phyloP scores from a whole-genome alignment of 2,797 vertebrate species.

The Leptodactylus fallax region DNA sequence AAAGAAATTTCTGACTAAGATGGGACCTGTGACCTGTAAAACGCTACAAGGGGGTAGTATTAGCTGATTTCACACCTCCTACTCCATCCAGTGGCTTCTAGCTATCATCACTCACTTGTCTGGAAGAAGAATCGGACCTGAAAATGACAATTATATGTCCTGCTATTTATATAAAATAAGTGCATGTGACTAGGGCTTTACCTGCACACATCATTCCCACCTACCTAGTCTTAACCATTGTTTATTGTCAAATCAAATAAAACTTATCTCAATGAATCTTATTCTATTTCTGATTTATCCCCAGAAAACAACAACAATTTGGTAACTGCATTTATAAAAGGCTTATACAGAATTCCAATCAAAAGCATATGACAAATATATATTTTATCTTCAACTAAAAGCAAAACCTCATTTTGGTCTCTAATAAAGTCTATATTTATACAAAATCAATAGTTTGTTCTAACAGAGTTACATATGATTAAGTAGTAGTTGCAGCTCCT shows the following conservation, averaged over 20 bases:
- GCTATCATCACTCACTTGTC: background rate
- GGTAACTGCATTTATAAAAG: conserved; percentile 58
- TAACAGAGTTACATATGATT: conserved; percentile 25
- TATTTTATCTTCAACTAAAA: conserved; percentile 42
- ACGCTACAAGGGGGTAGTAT: conserved; percentile 92
- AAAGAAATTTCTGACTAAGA: conserved; percentile 89
- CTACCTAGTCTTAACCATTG: conserved; percentile 21
- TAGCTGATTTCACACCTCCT: conserved; percentile 73
- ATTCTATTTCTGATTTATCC: background rate
- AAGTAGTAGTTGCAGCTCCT: background rate
- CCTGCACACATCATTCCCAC: conserved; percentile 12
- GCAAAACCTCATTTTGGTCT: conserved; percentile 57
- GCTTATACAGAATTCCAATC: conserved; percentile 54
- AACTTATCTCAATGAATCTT: background rate
- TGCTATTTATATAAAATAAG: conserved; percentile 29
- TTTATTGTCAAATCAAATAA: conserved; percentile 26
- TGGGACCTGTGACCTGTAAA: conserved; percentile 90
- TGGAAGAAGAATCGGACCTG: background rate
- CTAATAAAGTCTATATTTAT: conserved; percentile 21
- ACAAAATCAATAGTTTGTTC: conserved; percentile 26
- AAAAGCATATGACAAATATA: conserved; percentile 56
- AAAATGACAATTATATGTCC: background rate
- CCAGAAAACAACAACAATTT: conserved; percentile 27
- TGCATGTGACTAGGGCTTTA: conserved; percentile 28
- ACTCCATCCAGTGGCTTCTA: conserved; percentile 6